Evolutionary conservation across 53 echinoderm and acorn worm species (phyloP), one percentile per base, ranked within the genome.

Genomic region (Pentamera pediparva): DNA sequence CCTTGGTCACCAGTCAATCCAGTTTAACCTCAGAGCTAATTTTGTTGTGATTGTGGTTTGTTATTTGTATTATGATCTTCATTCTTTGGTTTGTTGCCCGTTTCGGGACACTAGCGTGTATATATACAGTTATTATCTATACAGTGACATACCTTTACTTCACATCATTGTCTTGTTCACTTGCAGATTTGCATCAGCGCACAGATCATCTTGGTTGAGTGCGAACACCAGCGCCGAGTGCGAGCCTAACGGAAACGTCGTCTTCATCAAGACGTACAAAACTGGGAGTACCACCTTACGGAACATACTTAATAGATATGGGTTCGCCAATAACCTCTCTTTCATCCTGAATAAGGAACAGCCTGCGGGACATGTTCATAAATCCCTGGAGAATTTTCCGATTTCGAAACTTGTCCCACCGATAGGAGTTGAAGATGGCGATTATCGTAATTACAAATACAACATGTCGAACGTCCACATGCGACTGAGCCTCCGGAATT

Each of bases 281-380:
- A 86, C 86, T 1, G 86, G 82, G n/a, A 77, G 86, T 21, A 86
- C 86, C 27, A 86, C 86, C 1, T 6, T 86, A 15, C 39, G 57
- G 11, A 47, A 51, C 25, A 52, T 87, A 9, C 25, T 87, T 1
- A 82, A 87, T 40, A 77, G 78, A 20, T 87, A 52, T 37, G 87
- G 82, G 11, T 56, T 67, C 12, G 43, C 35, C 34, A 49, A 48
- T 1, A 70, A 71, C 13, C 36, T 87, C 12, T 87, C 87, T 0
- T 82, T 87, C 31, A 56, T 71, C 1, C 24, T 87, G 27, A 77
- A 56, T 13, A 77, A 61, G 54, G 25, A 58, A 13, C 49, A 40
- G 3, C 45, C 38, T 21, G 77, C 59, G 3, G 87, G 87, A 5
- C 87, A 87, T 74, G 27, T 67, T 9, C 31, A 43, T 67, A 31